These are phyloP conservation scores for Hypsopygia costalis DNA, from an alignment of 2,888 invertebrate genomes.

Conservation along the genomic window DNA sequence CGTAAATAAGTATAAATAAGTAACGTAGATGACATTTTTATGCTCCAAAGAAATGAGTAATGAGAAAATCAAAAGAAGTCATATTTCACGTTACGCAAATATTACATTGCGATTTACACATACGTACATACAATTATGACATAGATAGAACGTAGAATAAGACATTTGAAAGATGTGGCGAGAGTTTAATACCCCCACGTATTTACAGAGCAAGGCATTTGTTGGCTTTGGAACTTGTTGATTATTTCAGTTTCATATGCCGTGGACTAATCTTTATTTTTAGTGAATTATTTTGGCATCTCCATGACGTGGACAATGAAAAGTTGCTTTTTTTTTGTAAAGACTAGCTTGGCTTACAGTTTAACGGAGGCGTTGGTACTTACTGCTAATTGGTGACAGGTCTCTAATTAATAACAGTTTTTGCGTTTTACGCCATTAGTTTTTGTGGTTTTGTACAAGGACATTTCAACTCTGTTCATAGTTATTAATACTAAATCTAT, in stretches of 20 bases:
- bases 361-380: constrained; percentile 15
- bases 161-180: constrained; percentile 8
- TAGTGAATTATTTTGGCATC: constrained; percentile 34
- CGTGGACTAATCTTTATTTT: constrained; percentile 39
- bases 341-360: neutral
- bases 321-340: constrained; percentile 24
- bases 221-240: constrained; percentile 22
- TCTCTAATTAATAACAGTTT: constrained; percentile 32
- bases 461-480: no score
- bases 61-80: no score
- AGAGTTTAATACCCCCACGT: constrained; percentile 10
- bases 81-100: no score
- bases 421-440: neutral
- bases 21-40: no score
- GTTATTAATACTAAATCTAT: no score
- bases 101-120: no score
- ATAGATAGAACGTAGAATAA: neutral
- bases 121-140: neutral
- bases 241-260: constrained; percentile 11
- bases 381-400: constrained; percentile 36
- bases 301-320: constrained; percentile 34
- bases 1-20: no score
- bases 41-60: no score
- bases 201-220: constrained; percentile 12
- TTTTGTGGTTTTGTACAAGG: no score